phyloP scores from a whole-genome alignment of 2,113 vertebrate species.

The Beaufortia kweichowensis region DNA sequence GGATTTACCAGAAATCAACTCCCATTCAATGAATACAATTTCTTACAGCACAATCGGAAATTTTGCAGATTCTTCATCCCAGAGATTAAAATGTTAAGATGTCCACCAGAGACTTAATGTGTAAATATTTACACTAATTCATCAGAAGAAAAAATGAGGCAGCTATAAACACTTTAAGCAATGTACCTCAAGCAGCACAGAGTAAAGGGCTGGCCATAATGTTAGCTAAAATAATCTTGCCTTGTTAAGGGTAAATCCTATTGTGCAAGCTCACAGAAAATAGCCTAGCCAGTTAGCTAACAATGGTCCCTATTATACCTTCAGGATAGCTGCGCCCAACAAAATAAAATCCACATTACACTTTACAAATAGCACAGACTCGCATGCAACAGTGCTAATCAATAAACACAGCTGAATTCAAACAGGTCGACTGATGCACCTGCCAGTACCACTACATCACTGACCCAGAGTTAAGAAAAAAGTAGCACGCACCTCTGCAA shows the following conservation, averaged over 20 bases:
- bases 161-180: not conserved
- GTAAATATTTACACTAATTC: not conserved
- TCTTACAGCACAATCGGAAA: not conserved
- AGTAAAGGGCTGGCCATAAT: not conserved
- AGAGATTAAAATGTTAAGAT: not conserved
- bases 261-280: conserved; percentile 13
- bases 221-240: conserved; percentile 4
- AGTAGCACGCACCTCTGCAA: not conserved
- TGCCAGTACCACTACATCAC: conserved; percentile 20
- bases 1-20: not conserved
- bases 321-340: not conserved
- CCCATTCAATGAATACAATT: conserved; percentile 9
- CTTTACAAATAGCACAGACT: not conserved
- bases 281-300: conserved; percentile 33
- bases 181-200: not conserved
- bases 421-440: conserved; percentile 54
- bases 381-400: not conserved
- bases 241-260: not conserved
- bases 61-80: not conserved
- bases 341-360: conserved; percentile 4
- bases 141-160: not conserved
- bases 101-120: not conserved
- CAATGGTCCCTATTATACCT: not conserved
- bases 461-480: not conserved
- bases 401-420: conserved; percentile 36